Conservation (phyloP, 2,113 vertebrate species). For the Vulpes lagopus region DNA sequence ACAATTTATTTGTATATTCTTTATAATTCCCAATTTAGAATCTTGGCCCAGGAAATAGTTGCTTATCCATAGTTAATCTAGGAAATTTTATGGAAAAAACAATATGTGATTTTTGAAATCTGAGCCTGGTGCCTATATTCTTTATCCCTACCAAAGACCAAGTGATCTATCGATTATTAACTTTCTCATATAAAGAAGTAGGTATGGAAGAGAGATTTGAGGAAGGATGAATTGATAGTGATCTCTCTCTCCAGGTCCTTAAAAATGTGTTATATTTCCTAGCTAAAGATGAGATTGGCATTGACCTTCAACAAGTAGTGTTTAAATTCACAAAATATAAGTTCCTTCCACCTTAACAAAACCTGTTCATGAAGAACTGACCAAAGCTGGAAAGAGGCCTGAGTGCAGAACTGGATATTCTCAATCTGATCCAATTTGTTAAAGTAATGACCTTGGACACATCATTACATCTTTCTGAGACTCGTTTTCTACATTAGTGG, state of each 20-base stretch:
- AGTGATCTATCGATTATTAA: background rate
- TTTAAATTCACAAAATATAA: background rate
- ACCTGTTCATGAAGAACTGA: background rate
- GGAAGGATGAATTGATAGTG: background rate
- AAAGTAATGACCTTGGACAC: background rate
- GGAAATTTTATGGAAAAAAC: background rate
- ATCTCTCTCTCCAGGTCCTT: background rate
- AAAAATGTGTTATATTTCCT: background rate
- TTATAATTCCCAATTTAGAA: background rate
- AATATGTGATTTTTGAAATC: background rate
- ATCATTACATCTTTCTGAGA: background rate
- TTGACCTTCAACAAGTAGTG: background rate
- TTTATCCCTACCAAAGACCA: background rate
- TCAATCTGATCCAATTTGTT: background rate
- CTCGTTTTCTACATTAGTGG: constrained; percentile 15
- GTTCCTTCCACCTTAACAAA: background rate
- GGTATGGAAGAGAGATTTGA: background rate
- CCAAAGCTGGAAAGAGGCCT: background rate
- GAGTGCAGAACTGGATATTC: background rate
- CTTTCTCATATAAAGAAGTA: background rate
- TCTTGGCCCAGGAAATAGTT: background rate
- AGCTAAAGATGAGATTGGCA: background rate
- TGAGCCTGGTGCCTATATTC: background rate
- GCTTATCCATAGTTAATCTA: background rate
- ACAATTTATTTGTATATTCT: background rate